Percentiles rank a stretch among this genome's conserved stretches.
Evolutionary conservation across 2,888 invertebrate genomes (phyloP).

Genomic region (Phania funesta): DNA sequence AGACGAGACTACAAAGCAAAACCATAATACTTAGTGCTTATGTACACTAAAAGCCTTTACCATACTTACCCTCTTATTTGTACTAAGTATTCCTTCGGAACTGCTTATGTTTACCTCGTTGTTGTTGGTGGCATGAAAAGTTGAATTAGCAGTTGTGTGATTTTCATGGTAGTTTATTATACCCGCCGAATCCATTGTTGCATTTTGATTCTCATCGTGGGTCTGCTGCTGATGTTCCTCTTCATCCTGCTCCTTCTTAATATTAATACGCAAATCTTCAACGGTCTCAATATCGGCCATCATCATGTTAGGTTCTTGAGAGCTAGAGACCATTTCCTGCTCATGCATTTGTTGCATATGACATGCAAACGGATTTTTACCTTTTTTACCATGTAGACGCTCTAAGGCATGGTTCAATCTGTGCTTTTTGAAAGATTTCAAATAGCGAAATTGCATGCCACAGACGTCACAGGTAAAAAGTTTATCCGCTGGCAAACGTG

Average conservation of each 20-base stretch:
- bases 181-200: constrained; percentile 86
- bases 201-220: constrained; percentile 84
- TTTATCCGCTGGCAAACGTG: constrained; percentile 92
- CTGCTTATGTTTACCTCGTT: constrained; percentile 80
- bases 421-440: constrained; percentile 94
- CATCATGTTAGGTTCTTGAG: constrained; percentile 83
- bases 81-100: constrained; percentile 80
- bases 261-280: constrained; percentile 83
- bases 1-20: constrained; percentile 74
- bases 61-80: constrained; percentile 79
- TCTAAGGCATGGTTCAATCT: constrained; percentile 92
- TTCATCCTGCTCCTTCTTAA: constrained; percentile 80
- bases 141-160: constrained; percentile 23
- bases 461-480: constrained; percentile 95
- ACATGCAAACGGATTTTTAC: constrained; percentile 59
- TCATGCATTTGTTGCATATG: constrained; percentile 71
- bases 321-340: constrained; percentile 87
- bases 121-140: constrained; percentile 75
- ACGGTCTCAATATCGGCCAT: constrained; percentile 82
- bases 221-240: constrained; percentile 81
- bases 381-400: constrained; percentile 87
- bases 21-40: background rate
- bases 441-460: constrained; percentile 94
- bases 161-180: constrained; percentile 77
- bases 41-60: background rate